phyloP scores from a whole-genome alignment of 2,888 invertebrate genomes.

The Neoscelio sp. region DNA sequence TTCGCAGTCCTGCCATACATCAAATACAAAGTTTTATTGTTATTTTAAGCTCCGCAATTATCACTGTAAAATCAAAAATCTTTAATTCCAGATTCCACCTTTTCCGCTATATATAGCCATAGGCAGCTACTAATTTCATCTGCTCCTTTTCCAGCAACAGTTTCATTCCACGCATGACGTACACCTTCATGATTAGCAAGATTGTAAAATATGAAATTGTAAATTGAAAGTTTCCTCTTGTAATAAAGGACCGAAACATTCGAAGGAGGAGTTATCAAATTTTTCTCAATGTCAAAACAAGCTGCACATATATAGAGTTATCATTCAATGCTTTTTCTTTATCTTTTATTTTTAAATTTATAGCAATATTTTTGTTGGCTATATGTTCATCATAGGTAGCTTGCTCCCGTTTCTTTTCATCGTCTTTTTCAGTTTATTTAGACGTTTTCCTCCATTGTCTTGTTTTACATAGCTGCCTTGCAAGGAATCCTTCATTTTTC shows the following conservation, averaged over 20 bases:
- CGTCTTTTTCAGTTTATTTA: no score
- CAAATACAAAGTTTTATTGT: conserved; percentile 16
- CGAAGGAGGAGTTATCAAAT: conserved; percentile 15
- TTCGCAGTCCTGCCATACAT: conserved; percentile 10
- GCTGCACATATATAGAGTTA: conserved; percentile 1
- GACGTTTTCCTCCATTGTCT: no score
- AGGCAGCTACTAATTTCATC: conserved; percentile 61
- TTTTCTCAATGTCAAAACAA: conserved; percentile 29
- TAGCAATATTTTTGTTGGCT: not conserved
- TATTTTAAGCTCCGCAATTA: conserved; percentile 22
- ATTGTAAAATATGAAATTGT: conserved; percentile 44
- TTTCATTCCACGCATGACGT: conserved; percentile 64
- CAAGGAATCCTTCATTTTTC: no score
- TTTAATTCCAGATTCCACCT: conserved; percentile 1
- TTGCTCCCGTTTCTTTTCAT: no score
- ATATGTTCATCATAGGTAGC: conserved; percentile 2
- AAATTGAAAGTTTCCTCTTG: conserved; percentile 33
- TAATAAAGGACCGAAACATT: conserved; percentile 24
- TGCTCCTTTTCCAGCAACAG: conserved; percentile 51
- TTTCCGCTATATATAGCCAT: conserved; percentile 26
- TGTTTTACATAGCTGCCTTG: no score
- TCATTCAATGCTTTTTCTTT: conserved; percentile 10
- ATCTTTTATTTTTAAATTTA: conserved; percentile 8
- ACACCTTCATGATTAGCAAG: conserved; percentile 28
- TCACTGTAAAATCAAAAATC: conserved; percentile 16